These are phyloP conservation scores for Kradibia gibbosae DNA, from an alignment of 1,140 invertebrate genomes.

Conservation along the genomic window DNA sequence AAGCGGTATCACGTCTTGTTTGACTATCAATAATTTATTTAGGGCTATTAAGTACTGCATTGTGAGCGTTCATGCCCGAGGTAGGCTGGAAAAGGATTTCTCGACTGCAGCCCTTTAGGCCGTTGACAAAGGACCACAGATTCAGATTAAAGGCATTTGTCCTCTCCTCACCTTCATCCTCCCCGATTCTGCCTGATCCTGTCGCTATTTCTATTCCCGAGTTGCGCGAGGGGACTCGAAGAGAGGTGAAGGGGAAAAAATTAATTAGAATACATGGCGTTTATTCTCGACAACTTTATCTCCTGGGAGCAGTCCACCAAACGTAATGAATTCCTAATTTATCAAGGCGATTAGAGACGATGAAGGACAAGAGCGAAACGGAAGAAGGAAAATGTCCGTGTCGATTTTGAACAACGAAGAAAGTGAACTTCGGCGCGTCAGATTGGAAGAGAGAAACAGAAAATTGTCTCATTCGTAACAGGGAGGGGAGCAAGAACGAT, in stretches of 20 bases:
- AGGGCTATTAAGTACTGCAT: conserved; percentile 24
- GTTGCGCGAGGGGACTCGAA: not conserved
- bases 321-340: conserved; percentile 48
- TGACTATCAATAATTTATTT: conserved; percentile 32
- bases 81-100: not conserved
- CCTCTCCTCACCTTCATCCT: not conserved
- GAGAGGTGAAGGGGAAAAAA: not conserved
- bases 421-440: conserved; percentile 5
- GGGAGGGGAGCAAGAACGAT: no score
- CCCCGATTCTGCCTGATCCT: no score
- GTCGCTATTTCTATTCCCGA: not conserved
- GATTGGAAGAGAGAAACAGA: not conserved
- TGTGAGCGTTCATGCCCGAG: not conserved
- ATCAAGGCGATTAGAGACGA: conserved; percentile 28
- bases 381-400: not conserved
- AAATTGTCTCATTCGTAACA: not conserved
- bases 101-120: not conserved
- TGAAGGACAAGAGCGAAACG: not conserved
- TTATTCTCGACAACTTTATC: conserved; percentile 33
- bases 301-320: conserved; percentile 10
- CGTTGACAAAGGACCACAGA: conserved; percentile 17
- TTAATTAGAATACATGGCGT: conserved; percentile 40
- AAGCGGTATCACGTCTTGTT: conserved; percentile 5
- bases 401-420: conserved; percentile 17
- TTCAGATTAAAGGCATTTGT: conserved; percentile 34